Base-by-base conservation (phyloP, 2,888 invertebrate genomes). In the Aromia moschata region DNA sequence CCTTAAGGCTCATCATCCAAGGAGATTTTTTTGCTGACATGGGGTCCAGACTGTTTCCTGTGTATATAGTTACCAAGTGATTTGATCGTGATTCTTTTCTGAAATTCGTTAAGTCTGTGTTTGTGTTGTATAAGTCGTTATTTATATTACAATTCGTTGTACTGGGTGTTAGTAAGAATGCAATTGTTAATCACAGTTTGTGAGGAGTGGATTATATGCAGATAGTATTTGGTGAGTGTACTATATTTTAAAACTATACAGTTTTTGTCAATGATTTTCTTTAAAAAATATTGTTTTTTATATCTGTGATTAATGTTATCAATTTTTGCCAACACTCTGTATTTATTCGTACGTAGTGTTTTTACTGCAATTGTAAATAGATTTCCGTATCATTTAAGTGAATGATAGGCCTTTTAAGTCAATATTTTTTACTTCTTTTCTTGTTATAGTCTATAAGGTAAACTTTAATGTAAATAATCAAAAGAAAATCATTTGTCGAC, bases 281-380 rank as follows among this genome's bases (percentile, higher is more conserved):
- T 10, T 2, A 7, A 10, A 5, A 2, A 10, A n/a, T n/a, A n/a
- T n/a, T n/a, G n/a, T n/a, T n/a, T n/a, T n/a, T n/a, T n/a, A n/a
- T n/a, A n/a, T n/a, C n/a, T n/a, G n/a, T n/a, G n/a, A n/a, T n/a
- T n/a, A n/a, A n/a, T 25, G 25, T 25, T 25, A 7, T 3, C 25
- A 25, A 25, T 33, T 33, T 33, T 33, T 33, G n/a, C 2, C n/a
- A 33, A 33, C 33, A 33, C 11, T 11, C 33, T 36, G 33, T 47
- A 18, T 37, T 47, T 37, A 47, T 47, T 47, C n/a, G 33, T 18
- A 47, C 31, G 33, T 38, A 40, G 18, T 38, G 9, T 33, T 47
- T 15, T 49, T 47, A 38, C 10, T 49, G 38, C 18, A 49, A 20
- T 15, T 49, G 49, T 49, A 49, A 49, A 49, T 49, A 49, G 20